Conservation (phyloP, 2,797 vertebrate genomes). For the Crenichthys baileyi region DNA sequence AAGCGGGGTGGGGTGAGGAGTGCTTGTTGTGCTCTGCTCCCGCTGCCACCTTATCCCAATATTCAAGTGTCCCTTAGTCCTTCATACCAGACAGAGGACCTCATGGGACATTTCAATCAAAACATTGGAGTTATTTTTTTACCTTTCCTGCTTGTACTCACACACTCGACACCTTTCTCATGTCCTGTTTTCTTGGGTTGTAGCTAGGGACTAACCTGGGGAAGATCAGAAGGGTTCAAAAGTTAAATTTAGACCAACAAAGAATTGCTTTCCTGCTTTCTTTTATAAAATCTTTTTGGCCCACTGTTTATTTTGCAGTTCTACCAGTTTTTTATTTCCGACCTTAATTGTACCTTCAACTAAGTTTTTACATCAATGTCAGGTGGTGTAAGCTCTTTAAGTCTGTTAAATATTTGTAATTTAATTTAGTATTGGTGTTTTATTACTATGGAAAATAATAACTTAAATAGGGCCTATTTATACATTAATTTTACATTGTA, state of each 20-base stretch:
- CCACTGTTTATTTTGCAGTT: neutral
- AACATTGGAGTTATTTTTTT: constrained; percentile 23
- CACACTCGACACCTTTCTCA: constrained; percentile 20
- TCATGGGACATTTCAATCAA: constrained; percentile 59
- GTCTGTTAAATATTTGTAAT: neutral
- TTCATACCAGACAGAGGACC: constrained; percentile 41
- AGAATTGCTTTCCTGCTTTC: neutral
- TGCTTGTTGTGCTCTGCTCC: constrained; percentile 55
- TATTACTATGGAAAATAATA: neutral
- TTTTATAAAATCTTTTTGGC: neutral
- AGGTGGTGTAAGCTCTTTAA: neutral
- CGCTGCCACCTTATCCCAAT: constrained; percentile 63
- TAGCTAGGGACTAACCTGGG: constrained; percentile 33
- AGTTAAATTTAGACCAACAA: constrained; percentile 1
- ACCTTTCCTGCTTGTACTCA: constrained; percentile 18
- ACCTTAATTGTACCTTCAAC: neutral
- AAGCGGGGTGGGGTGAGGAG: constrained; percentile 53
- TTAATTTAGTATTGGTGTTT: neutral
- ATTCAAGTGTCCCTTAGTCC: constrained; percentile 59
- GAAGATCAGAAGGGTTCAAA: constrained; percentile 8
- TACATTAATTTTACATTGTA: neutral
- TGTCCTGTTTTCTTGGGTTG: constrained; percentile 30
- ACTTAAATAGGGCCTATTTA: neutral
- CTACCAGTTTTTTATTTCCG: neutral
- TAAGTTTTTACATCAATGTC: neutral